These are phyloP conservation scores for Coracopsis vasa DNA, from an alignment of 2,113 vertebrate species.

Conservation along the genomic window DNA sequence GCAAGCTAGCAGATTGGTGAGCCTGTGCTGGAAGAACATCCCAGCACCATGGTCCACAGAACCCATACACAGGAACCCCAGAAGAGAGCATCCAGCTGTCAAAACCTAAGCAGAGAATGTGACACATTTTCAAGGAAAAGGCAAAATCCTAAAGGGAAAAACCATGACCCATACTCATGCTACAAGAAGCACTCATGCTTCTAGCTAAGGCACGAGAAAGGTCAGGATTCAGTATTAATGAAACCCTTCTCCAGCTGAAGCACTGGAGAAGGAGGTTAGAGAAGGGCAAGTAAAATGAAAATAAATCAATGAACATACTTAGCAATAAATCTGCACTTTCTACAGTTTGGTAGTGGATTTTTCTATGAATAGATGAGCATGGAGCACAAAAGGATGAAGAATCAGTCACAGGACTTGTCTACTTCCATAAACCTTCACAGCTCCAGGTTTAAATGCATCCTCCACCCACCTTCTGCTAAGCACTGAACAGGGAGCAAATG, in stretches of 20 bases:
- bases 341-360: not conserved
- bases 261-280: not conserved
- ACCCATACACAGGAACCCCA: not conserved
- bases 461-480: not conserved
- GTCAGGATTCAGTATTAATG: not conserved
- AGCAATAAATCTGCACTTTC: not conserved
- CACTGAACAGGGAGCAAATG: fast-evolving
- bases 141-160: not conserved
- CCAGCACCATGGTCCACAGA: not conserved
- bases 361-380: not conserved
- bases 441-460: not conserved
- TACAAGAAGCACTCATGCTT: not conserved
- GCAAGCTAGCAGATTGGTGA: not conserved
- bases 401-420: not conserved
- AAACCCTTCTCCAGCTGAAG: slow-evolving; percentile 45
- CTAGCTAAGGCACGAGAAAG: slow-evolving; percentile 17
- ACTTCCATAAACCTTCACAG: not conserved
- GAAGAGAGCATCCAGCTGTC: not conserved
- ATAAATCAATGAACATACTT: not conserved
- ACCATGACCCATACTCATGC: not conserved
- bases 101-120: not conserved
- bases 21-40: not conserved
- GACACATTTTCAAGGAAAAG: not conserved
- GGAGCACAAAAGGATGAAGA: not conserved
- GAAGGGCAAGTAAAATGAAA: not conserved